These are phyloP conservation scores for Harpalus rufipes DNA, from an alignment of 2,888 invertebrate species.

Conservation along the genomic window DNA sequence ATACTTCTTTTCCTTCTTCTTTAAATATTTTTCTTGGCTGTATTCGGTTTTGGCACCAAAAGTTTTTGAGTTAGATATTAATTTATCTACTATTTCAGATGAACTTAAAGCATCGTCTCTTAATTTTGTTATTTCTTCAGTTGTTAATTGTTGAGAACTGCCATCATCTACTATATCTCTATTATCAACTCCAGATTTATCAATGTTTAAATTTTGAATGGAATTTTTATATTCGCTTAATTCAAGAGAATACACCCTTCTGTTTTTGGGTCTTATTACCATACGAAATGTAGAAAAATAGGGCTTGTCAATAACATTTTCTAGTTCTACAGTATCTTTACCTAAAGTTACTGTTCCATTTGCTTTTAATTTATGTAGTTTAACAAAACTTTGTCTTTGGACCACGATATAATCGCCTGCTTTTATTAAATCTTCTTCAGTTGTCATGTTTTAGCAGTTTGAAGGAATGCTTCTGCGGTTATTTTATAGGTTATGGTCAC, in stretches of 20 bases:
- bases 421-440: constrained; percentile 77
- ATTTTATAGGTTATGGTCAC: constrained; percentile 11
- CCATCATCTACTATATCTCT: constrained; percentile 89
- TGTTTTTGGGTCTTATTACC: constrained; percentile 80
- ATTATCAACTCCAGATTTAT: constrained; percentile 88
- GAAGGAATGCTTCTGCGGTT: neutral
- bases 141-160: constrained; percentile 89
- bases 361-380: constrained; percentile 85
- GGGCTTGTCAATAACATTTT: constrained; percentile 83
- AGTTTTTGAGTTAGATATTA: constrained; percentile 94
- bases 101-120: constrained; percentile 88
- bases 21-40: constrained; percentile 95
- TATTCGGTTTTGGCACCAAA: constrained; percentile 94
- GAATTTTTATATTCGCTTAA: constrained; percentile 81
- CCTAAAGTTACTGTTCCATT: constrained; percentile 84
- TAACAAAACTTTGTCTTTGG: constrained; percentile 88
- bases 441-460: constrained; percentile 35
- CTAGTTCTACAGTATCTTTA: constrained; percentile 84
- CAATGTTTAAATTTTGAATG: constrained; percentile 82
- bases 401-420: constrained; percentile 87
- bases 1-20: constrained; percentile 97
- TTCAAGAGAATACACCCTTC: constrained; percentile 79
- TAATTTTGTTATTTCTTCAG: constrained; percentile 89
- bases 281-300: constrained; percentile 89
- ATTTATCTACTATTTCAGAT: constrained; percentile 89